These are phyloP conservation scores for Rhysida immarginata DNA, from an alignment of 1,140 invertebrate genomes.

Conservation along the genomic window DNA sequence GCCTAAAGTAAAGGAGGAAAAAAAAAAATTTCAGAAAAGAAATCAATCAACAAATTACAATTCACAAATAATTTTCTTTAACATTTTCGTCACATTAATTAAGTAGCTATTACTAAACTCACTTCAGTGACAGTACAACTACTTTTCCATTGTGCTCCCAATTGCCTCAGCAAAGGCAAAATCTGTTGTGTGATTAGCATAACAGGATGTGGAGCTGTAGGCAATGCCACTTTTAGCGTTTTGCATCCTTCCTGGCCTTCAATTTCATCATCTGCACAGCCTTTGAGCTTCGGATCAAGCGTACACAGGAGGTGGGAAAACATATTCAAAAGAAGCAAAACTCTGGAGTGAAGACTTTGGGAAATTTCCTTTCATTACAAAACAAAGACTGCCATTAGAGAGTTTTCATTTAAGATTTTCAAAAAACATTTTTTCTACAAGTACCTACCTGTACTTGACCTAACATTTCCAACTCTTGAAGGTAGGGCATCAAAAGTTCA, in stretches of 20 bases:
- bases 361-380: background rate
- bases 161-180: conserved; percentile 37
- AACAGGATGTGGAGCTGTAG: conserved; percentile 27
- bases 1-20: conserved; percentile 35
- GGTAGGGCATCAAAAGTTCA: conserved; percentile 45
- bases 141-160: conserved; percentile 39
- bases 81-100: background rate
- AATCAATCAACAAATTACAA: background rate
- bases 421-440: no score
- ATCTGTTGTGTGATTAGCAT: conserved; percentile 42
- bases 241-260: background rate
- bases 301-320: conserved; percentile 49
- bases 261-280: no score
- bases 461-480: conserved; percentile 43
- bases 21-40: background rate
- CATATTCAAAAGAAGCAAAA: conserved; percentile 45
- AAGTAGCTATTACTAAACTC: conserved; percentile 12
- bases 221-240: background rate
- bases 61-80: background rate
- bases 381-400: no score
- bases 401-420: no score
- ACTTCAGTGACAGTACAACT: conserved; percentile 43
- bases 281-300: conserved; percentile 34
- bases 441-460: conserved; percentile 21
- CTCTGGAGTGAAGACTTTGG: conserved; percentile 26